These are phyloP conservation scores for Heliopora coerulea DNA, from an alignment of 92 coral and sea anemone species.

Conservation along the genomic window DNA sequence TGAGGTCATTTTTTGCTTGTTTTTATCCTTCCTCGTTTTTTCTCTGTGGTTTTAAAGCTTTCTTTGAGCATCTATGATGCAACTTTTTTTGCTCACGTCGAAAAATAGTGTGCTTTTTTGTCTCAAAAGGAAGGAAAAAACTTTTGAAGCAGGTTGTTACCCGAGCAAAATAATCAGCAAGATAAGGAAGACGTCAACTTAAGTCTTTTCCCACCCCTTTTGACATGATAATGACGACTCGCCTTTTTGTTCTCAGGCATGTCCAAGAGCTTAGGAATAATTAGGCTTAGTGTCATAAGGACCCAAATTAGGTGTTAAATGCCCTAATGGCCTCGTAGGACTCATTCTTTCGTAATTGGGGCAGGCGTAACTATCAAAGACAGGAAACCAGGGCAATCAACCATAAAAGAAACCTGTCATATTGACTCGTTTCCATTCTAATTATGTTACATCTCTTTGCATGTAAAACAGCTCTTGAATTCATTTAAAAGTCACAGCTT, in stretches of 20 bases:
- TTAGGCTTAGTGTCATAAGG: slow-evolving; percentile 32
- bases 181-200: not conserved
- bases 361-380: slow-evolving; percentile 17
- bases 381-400: slow-evolving; percentile 45
- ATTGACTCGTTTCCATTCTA: slow-evolving; percentile 28
- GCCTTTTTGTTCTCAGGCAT: slow-evolving; percentile 16
- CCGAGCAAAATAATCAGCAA: not conserved
- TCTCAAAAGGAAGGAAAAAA: not conserved
- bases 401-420: slow-evolving; percentile 30
- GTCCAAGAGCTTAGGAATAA: slow-evolving; percentile 30
- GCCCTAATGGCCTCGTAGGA: slow-evolving; percentile 20
- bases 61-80: slow-evolving; percentile 12
- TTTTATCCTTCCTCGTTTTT: not conserved
- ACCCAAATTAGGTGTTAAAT: slow-evolving; percentile 45
- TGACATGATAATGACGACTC: not conserved
- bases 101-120: no score
- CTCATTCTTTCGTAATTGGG: slow-evolving; percentile 27
- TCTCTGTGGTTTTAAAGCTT: not conserved
- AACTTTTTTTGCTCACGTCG: not conserved
- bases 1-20: no score
- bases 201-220: slow-evolving; percentile 25
- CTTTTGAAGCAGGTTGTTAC: not conserved
- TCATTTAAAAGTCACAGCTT: slow-evolving; percentile 8
- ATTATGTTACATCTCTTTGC: slow-evolving; percentile 36
- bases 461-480: slow-evolving; percentile 19